Conservation (phyloP, 1,140 invertebrate species). For the Brachionus plicatilis region DNA sequence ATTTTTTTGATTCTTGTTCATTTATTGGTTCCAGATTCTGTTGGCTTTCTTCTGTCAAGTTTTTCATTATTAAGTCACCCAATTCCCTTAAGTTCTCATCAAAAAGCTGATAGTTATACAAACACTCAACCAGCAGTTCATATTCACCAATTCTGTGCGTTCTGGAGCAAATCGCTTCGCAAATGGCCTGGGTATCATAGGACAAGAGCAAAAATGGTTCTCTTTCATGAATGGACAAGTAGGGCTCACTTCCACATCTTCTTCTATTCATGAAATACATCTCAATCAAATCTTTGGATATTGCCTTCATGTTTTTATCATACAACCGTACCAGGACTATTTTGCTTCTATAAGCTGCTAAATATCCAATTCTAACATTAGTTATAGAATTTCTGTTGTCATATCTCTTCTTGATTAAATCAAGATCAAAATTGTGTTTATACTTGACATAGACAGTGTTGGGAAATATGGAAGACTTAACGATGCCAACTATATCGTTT, state of each 20-base stretch:
- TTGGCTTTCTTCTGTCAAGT: not conserved
- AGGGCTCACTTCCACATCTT: not conserved
- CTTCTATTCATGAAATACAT: not conserved
- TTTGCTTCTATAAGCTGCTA: not conserved
- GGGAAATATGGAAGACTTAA: not conserved
- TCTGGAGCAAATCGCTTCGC: not conserved
- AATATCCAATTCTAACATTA: not conserved
- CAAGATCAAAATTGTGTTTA: not conserved
- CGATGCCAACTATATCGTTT: not conserved
- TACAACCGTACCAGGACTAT: not conserved
- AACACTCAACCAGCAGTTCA: not conserved
- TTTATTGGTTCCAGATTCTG: not conserved
- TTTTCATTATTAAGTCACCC: not conserved
- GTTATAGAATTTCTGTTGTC: not conserved
- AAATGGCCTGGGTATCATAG: not conserved
- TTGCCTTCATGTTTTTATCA: not conserved
- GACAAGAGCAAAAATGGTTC: constrained; percentile 4
- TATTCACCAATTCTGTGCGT: not conserved
- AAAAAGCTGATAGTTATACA: not conserved
- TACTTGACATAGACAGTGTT: constrained; percentile 5
- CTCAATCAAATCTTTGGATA: constrained; percentile 28
- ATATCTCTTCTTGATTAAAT: not conserved
- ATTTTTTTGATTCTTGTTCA: not conserved
- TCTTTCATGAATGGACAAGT: constrained; percentile 9
- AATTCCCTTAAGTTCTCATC: not conserved